These are phyloP conservation scores for Drosophila pegasa DNA, from an alignment of 2,888 invertebrate species.

Conservation along the genomic window DNA sequence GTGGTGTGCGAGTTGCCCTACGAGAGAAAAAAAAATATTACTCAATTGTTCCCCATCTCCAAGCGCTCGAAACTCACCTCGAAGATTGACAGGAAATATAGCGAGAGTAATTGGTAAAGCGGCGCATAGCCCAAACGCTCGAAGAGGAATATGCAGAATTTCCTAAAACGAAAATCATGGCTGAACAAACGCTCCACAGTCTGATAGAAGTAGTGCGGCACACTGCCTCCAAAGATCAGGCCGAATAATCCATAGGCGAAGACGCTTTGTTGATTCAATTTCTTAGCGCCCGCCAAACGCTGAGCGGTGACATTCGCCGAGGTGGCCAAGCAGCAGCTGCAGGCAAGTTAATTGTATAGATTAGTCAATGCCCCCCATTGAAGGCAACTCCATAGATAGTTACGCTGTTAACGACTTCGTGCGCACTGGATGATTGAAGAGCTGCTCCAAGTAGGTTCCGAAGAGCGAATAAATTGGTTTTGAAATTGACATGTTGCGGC, in stretches of 20 bases:
- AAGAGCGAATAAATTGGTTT: conserved; percentile 90
- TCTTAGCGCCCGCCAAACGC: conserved; percentile 88
- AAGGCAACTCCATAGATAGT: conserved; percentile 40
- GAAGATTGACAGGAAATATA: conserved; percentile 90
- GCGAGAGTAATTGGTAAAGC: conserved; percentile 89
- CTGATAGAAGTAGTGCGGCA: conserved; percentile 92
- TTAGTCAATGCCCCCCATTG: background rate
- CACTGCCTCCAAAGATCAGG: conserved; percentile 91
- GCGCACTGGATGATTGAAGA: conserved; percentile 90
- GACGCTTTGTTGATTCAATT: conserved; percentile 88
- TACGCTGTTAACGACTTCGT: conserved; percentile 93
- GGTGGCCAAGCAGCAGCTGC: conserved; percentile 89
- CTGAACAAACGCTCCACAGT: conserved; percentile 87
- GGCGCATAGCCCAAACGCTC: conserved; percentile 91
- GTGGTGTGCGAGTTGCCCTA: conserved; percentile 89
- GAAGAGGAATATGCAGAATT: conserved; percentile 87
- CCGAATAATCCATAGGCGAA: conserved; percentile 91
- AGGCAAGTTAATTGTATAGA: conserved; percentile 65
- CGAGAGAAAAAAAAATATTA: conserved; percentile 9
- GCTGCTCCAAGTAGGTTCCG: conserved; percentile 90
- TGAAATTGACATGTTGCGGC: conserved; percentile 81
- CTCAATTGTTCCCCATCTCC: no score
- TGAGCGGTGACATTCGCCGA: conserved; percentile 91
- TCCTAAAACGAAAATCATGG: conserved; percentile 86
- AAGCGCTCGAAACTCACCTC: conserved; percentile 85